These are phyloP conservation scores for Nothocercus julius DNA, from an alignment of 2,113 vertebrate genomes.

Conservation along the genomic window DNA sequence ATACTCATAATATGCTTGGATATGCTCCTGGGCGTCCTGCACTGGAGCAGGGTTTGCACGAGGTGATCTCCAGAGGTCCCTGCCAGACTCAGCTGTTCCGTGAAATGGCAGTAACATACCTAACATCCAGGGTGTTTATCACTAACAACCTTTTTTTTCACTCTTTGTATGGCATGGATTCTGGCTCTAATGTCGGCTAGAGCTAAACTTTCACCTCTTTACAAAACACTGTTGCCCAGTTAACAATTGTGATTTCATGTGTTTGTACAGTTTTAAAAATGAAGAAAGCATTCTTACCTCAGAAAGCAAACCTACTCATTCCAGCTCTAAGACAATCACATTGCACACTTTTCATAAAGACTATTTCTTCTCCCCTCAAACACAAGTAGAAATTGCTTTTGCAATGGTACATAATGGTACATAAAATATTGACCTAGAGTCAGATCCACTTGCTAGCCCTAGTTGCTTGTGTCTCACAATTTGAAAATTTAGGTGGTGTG, in stretches of 20 bases:
- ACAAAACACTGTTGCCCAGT: background rate
- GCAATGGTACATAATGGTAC: background rate
- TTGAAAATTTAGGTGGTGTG: background rate
- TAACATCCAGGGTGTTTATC: background rate
- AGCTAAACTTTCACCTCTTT: background rate
- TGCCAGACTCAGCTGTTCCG: background rate
- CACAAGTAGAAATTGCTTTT: background rate
- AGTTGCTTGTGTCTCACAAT: background rate
- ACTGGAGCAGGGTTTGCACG: background rate
- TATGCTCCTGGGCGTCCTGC: background rate
- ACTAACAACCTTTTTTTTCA: background rate
- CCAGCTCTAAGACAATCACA: background rate
- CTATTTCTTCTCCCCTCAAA: background rate
- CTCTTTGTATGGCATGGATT: background rate
- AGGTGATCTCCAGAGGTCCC: background rate
- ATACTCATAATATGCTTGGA: background rate
- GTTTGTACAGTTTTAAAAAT: background rate
- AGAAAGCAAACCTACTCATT: background rate
- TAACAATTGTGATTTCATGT: background rate
- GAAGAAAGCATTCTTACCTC: background rate
- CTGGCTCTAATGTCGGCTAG: background rate
- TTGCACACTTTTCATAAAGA: background rate
- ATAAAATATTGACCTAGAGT: background rate
- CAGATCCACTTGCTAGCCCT: background rate
- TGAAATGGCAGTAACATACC: background rate